phyloP scores from a whole-genome alignment of 2,113 vertebrate genomes.

The pig (Sus scrofa) region T2T-Sscrofa CM000819.6:61589001-61589500 shows the following conservation, averaged over 20 bases:
- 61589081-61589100: neutral
- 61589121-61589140: neutral
- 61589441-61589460: too few species aligned
- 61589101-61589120: fast-evolving
- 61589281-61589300: neutral
- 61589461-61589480: neutral
- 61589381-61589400: neutral
- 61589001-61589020: fast-evolving
- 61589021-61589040: neutral
- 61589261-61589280: neutral
- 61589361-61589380: neutral
- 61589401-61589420: neutral
- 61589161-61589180: neutral
- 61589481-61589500: neutral
- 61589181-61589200: neutral
- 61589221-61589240: neutral
- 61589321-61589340: neutral
- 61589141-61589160: neutral
- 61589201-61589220: neutral
- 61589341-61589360: neutral
- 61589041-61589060: neutral
- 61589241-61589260: neutral
- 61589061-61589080: neutral
- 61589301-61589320: neutral
- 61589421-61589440: neutral